Base-by-base conservation (phyloP, 2,797 vertebrate genomes). In the Ciconia nigra region DNA sequence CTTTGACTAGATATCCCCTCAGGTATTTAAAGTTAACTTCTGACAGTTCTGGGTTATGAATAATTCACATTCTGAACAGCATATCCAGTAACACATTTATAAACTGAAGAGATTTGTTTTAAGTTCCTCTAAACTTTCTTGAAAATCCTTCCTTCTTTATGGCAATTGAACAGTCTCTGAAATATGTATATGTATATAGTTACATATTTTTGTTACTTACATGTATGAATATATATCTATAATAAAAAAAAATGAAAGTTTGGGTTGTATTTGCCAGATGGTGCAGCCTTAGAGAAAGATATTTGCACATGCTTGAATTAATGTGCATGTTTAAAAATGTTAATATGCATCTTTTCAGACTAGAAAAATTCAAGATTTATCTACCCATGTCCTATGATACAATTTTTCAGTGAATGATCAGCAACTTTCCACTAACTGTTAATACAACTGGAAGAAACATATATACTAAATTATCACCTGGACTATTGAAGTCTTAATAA, bases 31-130 rank as follows among this genome's bases (percentile, higher is more conserved):
- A 95, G 79, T 79, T 92, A 87, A 39, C 72, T 95, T 95, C 54
- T 91, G 77, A 86, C 70, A 83, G 39, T 84, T 81, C 65, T 85
- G 44, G 18, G 13, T 51, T 84, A 84, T 95, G 59, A 93, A 95
- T 94, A 96, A 96, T 95, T 97, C 79, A 94, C 81, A 89, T 61
- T 73, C 63, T 91, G 65, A 86, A 61, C 62, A 96, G 42, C n/a
- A 92, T 94, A 33, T 93, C 70, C 80, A 85, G 41, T 80, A 95
- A 82, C 46, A 86, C 33, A 93, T 96, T 72, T 96, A 70, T 89
- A 94, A 93, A 83, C 24, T 81, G n/a, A 55, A 92, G 52, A 86
- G 28, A 69, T 77, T 89, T 88, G 29, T 83, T 94, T 96, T 85
- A 94, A 77, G 9, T 86, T 97, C 25, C 72, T 28, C 39, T 90